Conservation (phyloP, 2,113 vertebrate species). For the Thamnophis sirtalis region DNA sequence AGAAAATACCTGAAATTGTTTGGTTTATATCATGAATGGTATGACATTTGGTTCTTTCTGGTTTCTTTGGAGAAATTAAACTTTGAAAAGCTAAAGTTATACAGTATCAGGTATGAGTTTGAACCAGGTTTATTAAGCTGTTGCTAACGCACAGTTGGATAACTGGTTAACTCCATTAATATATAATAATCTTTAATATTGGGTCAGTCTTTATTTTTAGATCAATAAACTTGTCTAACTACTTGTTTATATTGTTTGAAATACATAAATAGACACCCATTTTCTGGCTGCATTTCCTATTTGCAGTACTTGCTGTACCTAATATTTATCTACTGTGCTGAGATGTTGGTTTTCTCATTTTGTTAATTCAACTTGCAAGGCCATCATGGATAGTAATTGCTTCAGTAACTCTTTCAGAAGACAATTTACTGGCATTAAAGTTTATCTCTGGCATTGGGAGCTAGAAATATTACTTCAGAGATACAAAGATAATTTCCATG, state of each 20-base stretch:
- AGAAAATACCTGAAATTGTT: constrained; percentile 68
- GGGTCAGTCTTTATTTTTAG: constrained; percentile 7
- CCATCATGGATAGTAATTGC: background rate
- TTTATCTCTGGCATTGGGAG: background rate
- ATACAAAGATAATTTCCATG: constrained; percentile 8
- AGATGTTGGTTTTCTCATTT: background rate
- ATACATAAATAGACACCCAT: background rate
- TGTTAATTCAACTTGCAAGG: constrained; percentile 6
- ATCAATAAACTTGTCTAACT: background rate
- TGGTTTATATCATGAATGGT: constrained; percentile 62
- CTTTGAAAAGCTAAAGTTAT: background rate
- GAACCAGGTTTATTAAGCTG: constrained; percentile 37
- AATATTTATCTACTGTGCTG: background rate
- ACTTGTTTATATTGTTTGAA: background rate
- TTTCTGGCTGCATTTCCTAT: background rate
- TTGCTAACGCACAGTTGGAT: background rate
- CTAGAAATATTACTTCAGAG: background rate
- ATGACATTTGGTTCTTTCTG: constrained; percentile 61
- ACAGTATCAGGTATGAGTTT: background rate
- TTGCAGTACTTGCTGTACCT: background rate
- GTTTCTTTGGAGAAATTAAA: constrained; percentile 26
- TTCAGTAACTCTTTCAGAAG: background rate
- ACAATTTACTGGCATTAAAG: background rate
- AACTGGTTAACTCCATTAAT: background rate
- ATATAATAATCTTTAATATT: background rate